Conservation (phyloP, 1,140 invertebrate genomes). For the Drosophila auraria region DNA sequence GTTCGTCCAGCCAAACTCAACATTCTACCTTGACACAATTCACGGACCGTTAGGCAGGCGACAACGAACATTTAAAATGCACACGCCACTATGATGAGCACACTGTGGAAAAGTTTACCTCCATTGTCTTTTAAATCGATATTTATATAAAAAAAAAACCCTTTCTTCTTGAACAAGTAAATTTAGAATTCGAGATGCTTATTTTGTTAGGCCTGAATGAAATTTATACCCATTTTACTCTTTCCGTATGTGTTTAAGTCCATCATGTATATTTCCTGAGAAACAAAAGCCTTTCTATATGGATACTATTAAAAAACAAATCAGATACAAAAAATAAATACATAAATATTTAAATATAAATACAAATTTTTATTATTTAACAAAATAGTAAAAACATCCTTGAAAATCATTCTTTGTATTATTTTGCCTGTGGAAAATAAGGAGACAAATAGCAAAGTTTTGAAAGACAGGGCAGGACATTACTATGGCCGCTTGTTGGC, state of each 20-base stretch:
- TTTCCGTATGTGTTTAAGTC: not conserved
- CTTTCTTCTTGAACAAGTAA: not conserved
- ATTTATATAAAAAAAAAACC: not conserved
- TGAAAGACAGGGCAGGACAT: slow-evolving; percentile 13
- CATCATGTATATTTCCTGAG: no score
- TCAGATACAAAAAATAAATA: no score
- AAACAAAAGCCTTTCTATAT: no score
- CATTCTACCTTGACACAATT: slow-evolving; percentile 74
- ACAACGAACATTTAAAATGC: slow-evolving; percentile 75
- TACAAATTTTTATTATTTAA: no score
- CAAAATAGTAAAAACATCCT: not conserved
- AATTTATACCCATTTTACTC: not conserved
- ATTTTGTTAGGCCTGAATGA: not conserved
- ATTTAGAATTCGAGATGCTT: not conserved
- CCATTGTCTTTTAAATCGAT: not conserved
- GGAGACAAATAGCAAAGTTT: not conserved
- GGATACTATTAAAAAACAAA: no score
- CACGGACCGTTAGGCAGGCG: slow-evolving; percentile 71
- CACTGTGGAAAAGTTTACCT: slow-evolving; percentile 7
- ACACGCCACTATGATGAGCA: slow-evolving; percentile 38
- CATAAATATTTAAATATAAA: no score
- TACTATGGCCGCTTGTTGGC: slow-evolving; percentile 30
- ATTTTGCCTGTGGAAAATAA: slow-evolving; percentile 9
- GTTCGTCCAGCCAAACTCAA: slow-evolving; percentile 34
- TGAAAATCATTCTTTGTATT: not conserved